Conservation (phyloP, 1,140 invertebrate genomes). For the Eriocheir sinensis region DNA sequence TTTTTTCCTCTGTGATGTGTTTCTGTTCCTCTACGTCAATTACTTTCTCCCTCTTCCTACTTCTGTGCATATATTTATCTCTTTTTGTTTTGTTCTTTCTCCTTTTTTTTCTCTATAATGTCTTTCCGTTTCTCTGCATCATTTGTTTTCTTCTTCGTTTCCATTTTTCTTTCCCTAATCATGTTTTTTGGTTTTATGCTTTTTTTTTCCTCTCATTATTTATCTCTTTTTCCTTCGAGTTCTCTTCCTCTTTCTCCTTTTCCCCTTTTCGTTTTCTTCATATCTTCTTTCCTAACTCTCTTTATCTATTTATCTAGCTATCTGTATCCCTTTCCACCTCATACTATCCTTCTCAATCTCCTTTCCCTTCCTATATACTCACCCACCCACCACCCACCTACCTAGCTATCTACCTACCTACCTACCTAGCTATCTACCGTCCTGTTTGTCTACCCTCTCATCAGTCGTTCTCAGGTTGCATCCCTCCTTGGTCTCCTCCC, state of each 20-base stretch:
- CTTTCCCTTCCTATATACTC: too few relatives aligned
- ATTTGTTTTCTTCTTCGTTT: background rate
- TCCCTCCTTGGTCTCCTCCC: background rate
- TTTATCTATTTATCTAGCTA: too few relatives aligned
- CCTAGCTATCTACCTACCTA: background rate
- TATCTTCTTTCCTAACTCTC: background rate
- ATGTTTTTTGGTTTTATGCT: background rate
- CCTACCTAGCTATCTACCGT: background rate
- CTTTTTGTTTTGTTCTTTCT: background rate
- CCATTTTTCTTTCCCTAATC: background rate
- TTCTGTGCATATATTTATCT: too few relatives aligned
- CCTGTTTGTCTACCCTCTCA: background rate
- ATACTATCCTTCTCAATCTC: too few relatives aligned
- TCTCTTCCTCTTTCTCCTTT: background rate
- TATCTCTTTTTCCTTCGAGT: too few relatives aligned
- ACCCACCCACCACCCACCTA: background rate
- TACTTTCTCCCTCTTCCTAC: background rate
- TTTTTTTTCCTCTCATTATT: background rate
- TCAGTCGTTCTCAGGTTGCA: background rate
- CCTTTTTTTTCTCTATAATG: background rate
- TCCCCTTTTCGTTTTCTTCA: background rate
- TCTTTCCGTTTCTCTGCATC: background rate
- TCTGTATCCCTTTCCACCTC: too few relatives aligned
- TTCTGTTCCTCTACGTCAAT: background rate
- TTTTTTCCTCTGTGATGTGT: background rate